A percentile compares a stretch with the other conserved stretches of the same genome.
Conservation (phyloP, 37 sponge, comb jelly and placozoan genomes). For the Dysidea cf. avara region DNA sequence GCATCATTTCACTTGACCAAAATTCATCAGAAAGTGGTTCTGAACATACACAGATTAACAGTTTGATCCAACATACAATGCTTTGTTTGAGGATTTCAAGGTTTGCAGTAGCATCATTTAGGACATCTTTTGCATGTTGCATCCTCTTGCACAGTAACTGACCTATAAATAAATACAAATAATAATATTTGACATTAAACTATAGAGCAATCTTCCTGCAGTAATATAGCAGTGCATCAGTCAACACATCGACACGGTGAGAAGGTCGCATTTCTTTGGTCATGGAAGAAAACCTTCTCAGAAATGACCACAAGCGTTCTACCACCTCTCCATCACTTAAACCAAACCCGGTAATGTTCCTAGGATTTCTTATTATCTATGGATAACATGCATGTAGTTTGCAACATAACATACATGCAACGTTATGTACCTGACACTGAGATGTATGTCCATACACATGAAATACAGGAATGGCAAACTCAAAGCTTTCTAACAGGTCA, state of each 20-base stretch:
- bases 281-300: conserved; percentile 11
- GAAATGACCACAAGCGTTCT: conserved; percentile 13
- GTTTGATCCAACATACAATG: too few species aligned
- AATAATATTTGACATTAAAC: too few species aligned
- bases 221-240: conserved; percentile 7
- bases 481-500: background rate
- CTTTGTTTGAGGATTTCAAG: too few species aligned
- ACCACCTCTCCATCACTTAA: conserved; percentile 13
- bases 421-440: conserved; percentile 6
- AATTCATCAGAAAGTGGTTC: too few species aligned
- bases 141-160: background rate
- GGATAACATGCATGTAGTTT: too few species aligned
- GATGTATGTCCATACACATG: conserved; percentile 19
- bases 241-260: conserved; percentile 5
- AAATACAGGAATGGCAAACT: conserved; percentile 2
- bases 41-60: too few species aligned
- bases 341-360: background rate
- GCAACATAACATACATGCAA: background rate
- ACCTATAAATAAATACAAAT: too few species aligned
- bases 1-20: too few species aligned
- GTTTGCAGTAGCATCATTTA: too few species aligned
- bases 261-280: conserved; percentile 21
- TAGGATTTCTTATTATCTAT: background rate
- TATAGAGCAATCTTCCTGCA: too few species aligned
- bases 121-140: too few species aligned